phyloP scores from a whole-genome alignment of 2,888 invertebrate genomes.

The Acrocyrtus sp. region DNA sequence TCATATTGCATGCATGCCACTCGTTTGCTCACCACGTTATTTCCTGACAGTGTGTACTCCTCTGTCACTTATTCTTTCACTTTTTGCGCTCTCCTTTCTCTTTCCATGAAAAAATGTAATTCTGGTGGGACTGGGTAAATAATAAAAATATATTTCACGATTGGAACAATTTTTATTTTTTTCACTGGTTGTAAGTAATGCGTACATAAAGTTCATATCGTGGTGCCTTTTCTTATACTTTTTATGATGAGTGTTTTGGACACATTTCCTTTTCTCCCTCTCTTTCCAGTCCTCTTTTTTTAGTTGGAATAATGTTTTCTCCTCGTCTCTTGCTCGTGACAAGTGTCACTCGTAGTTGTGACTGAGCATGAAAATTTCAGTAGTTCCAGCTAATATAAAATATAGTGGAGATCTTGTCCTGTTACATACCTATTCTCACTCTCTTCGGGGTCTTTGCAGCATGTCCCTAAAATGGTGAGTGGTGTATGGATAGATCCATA shows the following conservation, averaged over 20 bases:
- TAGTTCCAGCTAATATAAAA: no score
- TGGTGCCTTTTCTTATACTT: background rate
- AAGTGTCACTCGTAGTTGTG: constrained; percentile 52
- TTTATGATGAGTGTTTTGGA: constrained; percentile 51
- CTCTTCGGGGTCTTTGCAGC: no score
- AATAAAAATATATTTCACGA: no score
- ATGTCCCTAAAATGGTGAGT: no score
- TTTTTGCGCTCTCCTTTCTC: constrained; percentile 12
- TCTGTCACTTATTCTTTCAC: constrained; percentile 45
- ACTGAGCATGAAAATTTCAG: constrained; percentile 51
- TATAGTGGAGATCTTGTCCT: no score
- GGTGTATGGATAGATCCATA: background rate
- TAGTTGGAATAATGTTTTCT: constrained; percentile 40
- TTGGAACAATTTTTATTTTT: no score
- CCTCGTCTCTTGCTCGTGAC: constrained; percentile 39
- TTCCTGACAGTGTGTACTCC: constrained; percentile 46
- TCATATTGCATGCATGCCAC: constrained; percentile 34
- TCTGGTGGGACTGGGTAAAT: no score
- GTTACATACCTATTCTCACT: no score
- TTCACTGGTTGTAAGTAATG: background rate
- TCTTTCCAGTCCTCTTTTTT: no score
- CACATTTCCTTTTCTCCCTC: constrained; percentile 39
- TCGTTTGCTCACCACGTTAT: constrained; percentile 31
- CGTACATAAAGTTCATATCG: constrained; percentile 6
- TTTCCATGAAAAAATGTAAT: background rate